Conservation (phyloP, 2,113 vertebrate species). For the Cranoglanis bouderius region DNA sequence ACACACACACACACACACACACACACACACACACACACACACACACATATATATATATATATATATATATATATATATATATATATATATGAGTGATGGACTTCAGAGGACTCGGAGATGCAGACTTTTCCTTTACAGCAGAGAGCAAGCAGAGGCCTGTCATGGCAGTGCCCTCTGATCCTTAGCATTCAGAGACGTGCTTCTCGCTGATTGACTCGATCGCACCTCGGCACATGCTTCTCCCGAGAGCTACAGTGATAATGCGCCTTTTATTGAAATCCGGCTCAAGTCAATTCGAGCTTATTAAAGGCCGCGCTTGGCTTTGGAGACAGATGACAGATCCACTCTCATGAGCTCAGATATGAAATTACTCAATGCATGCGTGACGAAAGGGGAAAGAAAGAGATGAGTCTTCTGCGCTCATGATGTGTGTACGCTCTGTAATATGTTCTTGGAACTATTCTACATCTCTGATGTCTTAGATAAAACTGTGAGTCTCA, state of each 20-base stretch:
- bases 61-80: no score
- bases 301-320: constrained; percentile 67
- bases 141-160: constrained; percentile 11
- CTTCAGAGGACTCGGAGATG: constrained; percentile 33
- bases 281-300: constrained; percentile 69
- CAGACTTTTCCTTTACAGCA: neutral
- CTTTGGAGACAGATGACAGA: constrained; percentile 30
- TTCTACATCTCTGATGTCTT: constrained; percentile 1
- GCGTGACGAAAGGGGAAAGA: neutral
- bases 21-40: no score
- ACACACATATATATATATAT: no score
- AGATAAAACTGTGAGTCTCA: neutral
- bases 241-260: constrained; percentile 59
- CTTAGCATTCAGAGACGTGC: constrained; percentile 19
- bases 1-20: no score
- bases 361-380: constrained; percentile 33
- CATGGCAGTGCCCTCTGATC: constrained; percentile 8
- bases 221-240: constrained; percentile 64
- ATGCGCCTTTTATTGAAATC: constrained; percentile 77
- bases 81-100: neutral
- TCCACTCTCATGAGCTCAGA: neutral
- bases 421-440: neutral
- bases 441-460: constrained; percentile 10
- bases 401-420: neutral
- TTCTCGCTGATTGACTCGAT: constrained; percentile 67